phyloP scores from a whole-genome alignment of 1,140 invertebrate genomes.

The Pinna nobilis region DNA sequence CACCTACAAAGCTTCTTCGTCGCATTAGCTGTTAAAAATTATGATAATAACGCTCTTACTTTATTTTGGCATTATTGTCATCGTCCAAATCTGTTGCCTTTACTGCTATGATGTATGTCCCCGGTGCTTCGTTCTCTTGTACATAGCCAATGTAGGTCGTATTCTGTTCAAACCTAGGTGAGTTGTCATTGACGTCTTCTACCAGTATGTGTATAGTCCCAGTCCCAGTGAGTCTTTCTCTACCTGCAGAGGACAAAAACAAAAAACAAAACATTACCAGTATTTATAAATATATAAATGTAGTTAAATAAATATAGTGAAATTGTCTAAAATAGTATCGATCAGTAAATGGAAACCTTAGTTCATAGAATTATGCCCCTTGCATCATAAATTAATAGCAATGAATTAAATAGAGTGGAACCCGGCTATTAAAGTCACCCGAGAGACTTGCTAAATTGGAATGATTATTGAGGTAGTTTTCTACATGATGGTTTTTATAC shows the following conservation, averaged over 20 bases:
- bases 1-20: neutral
- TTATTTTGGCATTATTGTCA: slow-evolving; percentile 87
- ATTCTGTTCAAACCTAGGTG: slow-evolving; percentile 87
- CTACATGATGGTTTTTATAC: too few relatives aligned
- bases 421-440: too few relatives aligned
- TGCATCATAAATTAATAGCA: too few relatives aligned
- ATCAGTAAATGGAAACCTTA: too few relatives aligned
- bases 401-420: too few relatives aligned
- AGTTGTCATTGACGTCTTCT: slow-evolving; percentile 87
- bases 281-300: too few relatives aligned
- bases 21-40: neutral
- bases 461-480: too few relatives aligned
- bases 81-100: slow-evolving; percentile 93
- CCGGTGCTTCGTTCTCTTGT: slow-evolving; percentile 84
- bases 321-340: too few relatives aligned
- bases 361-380: too few relatives aligned
- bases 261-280: too few relatives aligned
- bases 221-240: slow-evolving; percentile 81
- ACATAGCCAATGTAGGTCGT: slow-evolving; percentile 92
- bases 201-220: slow-evolving; percentile 84
- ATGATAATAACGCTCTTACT: slow-evolving; percentile 76
- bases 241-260: slow-evolving; percentile 82
- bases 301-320: too few relatives aligned
- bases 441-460: too few relatives aligned
- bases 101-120: slow-evolving; percentile 91